These are phyloP conservation scores for Cephus pygmeus DNA, from an alignment of 2,888 invertebrate genomes.

Conservation along the genomic window DNA sequence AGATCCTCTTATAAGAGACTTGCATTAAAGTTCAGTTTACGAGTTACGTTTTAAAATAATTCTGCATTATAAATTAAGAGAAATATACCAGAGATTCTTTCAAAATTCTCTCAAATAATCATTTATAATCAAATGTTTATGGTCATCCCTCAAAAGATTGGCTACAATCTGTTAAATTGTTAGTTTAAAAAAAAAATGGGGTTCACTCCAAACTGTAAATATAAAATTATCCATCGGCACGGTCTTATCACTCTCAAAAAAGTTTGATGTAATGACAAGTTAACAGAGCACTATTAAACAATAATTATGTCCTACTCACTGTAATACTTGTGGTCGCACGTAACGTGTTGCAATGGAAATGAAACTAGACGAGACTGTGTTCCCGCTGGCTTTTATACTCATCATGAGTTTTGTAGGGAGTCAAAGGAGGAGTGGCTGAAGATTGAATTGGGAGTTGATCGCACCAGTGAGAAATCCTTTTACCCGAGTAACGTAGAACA, in stretches of 20 bases:
- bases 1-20: not conserved
- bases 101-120: not conserved
- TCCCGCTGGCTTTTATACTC: constrained; percentile 58
- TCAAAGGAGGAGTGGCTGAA: not conserved
- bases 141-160: no score
- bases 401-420: constrained; percentile 26
- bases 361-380: constrained; percentile 56
- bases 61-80: not conserved
- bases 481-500: not conserved
- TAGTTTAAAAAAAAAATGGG: not conserved
- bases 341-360: constrained; percentile 35
- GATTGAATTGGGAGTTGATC: not conserved
- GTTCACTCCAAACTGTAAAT: not conserved
- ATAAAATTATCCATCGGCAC: not conserved
- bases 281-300: not conserved
- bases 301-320: constrained; percentile 39
- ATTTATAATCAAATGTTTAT: not conserved
- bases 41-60: not conserved
- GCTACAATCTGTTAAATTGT: not conserved
- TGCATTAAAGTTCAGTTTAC: not conserved
- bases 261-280: not conserved
- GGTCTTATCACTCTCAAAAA: not conserved
- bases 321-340: constrained; percentile 39
- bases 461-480: not conserved
- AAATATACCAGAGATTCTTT: not conserved